A percentile compares a stretch with the other conserved stretches of the same genome.
phyloP scores from a whole-genome alignment of 1,140 invertebrate genomes.

The Zaprionus gabonicus region DNA sequence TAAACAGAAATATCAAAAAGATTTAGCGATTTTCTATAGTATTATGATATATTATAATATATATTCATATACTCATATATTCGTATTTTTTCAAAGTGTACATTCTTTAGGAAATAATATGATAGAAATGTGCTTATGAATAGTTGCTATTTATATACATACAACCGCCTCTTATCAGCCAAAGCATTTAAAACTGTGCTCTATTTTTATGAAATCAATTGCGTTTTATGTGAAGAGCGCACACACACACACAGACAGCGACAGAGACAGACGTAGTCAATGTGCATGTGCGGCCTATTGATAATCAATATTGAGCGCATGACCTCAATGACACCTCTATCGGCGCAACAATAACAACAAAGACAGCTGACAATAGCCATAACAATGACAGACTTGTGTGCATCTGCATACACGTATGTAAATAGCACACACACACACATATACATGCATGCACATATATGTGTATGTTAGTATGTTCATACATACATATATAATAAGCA shows the following conservation, averaged over 20 bases:
- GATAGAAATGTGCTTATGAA: not conserved
- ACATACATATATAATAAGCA: constrained; percentile 1
- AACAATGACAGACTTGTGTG: constrained; percentile 17
- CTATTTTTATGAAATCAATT: constrained; percentile 23
- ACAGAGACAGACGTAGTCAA: not conserved
- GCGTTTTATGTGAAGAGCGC: not conserved
- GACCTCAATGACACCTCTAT: constrained; percentile 48
- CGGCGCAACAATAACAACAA: constrained; percentile 15
- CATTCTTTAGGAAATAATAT: not conserved
- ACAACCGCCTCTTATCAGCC: constrained; percentile 17
- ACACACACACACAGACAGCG: not conserved
- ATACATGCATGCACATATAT: not conserved
- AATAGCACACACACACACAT: not conserved
- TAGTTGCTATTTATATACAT: constrained; percentile 15
- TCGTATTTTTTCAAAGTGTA: no score
- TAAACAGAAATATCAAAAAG: not conserved
- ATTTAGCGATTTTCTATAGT: not conserved
- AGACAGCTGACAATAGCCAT: constrained; percentile 10
- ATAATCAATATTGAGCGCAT: constrained; percentile 55
- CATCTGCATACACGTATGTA: not conserved
- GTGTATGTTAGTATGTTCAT: not conserved
- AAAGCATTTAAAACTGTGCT: constrained; percentile 9
- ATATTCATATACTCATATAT: not conserved
- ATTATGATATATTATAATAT: not conserved
- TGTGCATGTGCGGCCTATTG: constrained; percentile 19